Base-by-base conservation (phyloP, 2,888 invertebrate genomes). In the Platynereis dumerilii region DNA sequence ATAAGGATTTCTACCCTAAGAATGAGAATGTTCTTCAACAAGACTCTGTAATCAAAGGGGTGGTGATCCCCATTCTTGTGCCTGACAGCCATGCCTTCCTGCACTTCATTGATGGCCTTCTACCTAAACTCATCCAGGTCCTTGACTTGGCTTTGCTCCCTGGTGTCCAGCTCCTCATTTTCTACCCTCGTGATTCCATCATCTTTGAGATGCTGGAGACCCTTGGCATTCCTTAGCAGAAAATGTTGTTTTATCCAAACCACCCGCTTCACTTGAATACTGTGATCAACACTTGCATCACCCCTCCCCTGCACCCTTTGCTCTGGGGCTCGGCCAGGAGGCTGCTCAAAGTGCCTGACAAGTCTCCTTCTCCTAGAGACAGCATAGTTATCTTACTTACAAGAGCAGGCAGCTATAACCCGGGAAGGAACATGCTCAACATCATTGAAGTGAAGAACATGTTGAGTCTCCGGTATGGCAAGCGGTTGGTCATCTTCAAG, bases 61-160 rank as follows among this genome's bases (percentile, higher is more conserved):
- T 12, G 34, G 34, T 66, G 45, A 39, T 59, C 20, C 69, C 69
- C 1, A 29, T 69, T 10, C 44, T 67, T 12, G 65, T 69, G 20
- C 65, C 67, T 5, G 56, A 67, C 22, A 57, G 58, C 2, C 22
- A 56, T 20, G 48, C 58, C 48, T 69, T 67, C 59, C 69, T 67
- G 54, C 69, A 69, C 34, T 69, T 69, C 65, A 27, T 69, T 5
- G 69, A 69, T 48, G 69, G 69, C 20, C 65, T 67, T n/a, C 48
- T 69, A 7, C 69, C 69, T 2, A 69, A 69, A 45, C 52, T 69
- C 24, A 52, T 66, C 1, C 69, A 69, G 53, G 57, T 60, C 24
- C 22, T 29, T n/a, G 53, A 53, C 7, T 20, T 62, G n/a, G 22
- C 22, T 7, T 54, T 65, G 10, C 26, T 29, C 24, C 57, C 15